Conservation (phyloP, 2,113 vertebrate genomes). For the Ameiurus melas region DNA sequence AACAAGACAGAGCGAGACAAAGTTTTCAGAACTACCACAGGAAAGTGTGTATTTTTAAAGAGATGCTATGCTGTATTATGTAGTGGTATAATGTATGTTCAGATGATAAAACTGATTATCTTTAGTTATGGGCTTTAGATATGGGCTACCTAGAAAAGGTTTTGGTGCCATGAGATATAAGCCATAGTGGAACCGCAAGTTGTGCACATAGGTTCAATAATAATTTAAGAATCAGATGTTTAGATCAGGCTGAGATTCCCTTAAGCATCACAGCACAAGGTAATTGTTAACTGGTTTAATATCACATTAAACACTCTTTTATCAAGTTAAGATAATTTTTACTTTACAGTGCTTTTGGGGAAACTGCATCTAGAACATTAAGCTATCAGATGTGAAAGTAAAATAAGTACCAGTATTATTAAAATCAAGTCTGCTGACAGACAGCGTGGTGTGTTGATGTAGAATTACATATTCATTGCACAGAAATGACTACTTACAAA, state of each 20-base stretch:
- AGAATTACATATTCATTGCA: not conserved
- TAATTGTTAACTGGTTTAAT: not conserved
- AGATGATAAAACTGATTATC: not conserved
- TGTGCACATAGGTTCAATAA: constrained; percentile 68
- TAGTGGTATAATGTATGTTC: not conserved
- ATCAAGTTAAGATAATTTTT: not conserved
- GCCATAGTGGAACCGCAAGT: constrained; percentile 1
- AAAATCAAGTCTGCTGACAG: too few species aligned
- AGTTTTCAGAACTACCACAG: constrained; percentile 11
- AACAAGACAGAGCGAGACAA: not conserved
- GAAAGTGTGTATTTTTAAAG: not conserved
- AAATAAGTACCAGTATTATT: not conserved
- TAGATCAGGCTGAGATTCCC: not conserved
- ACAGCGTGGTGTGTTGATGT: too few species aligned
- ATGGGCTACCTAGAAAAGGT: not conserved
- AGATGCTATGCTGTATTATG: not conserved
- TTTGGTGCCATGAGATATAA: too few species aligned
- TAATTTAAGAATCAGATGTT: constrained; percentile 62
- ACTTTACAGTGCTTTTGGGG: not conserved
- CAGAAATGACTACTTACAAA: not conserved
- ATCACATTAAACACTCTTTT: not conserved
- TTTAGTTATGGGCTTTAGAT: not conserved
- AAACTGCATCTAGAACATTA: not conserved
- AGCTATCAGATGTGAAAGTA: not conserved
- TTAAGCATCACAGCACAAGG: not conserved